Base-by-base conservation (phyloP, 2,797 vertebrate species). In the Coregonus suidteri region DNA sequence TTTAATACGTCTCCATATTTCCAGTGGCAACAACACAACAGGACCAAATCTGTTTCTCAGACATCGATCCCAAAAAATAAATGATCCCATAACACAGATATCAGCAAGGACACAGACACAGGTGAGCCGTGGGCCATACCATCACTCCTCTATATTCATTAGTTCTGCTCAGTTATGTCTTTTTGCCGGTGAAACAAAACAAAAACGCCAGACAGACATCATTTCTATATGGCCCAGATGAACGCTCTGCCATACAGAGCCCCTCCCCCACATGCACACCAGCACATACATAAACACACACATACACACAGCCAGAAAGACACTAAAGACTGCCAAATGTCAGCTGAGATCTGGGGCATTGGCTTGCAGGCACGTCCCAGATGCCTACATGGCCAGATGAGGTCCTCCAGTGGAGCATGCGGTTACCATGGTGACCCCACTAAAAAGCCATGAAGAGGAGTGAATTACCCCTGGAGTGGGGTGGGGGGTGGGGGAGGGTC, bases 281-380 rank as follows among this genome's bases (percentile, higher is more conserved):
- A 31, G 31, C 65, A 67, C 65, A 67, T 34, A 67, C 25, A 67
- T 15, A 31, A 34, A 67, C 31, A 31, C 7, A 62, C 56, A 59
- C n/a, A 59, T 2, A 54, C 15, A 59, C 56, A 62, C 65, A 4
- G 66, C 41, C 72, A n/a, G 71, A 66, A 30, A 30, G 41, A 76
- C 4, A 71, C 59, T 68, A 72, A 89, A 90, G 87, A 84, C 84
- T 88, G 86, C 86, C 87, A 89, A 90, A 91, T 91, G 90, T 92
- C 90, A 90, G 69, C 84, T 81, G 84, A 85, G 84, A 91, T 91
- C 85, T 91, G 74, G 86, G 86, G 68, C 89, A 89, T 73, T 83
- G 88, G 83, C 83, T 88, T 80, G 31, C 41, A 67, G 65, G 30
- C 65, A 67, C 31, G 1, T 67, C 65, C 65, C 65, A 34, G 31